A percentile compares a stretch with the other conserved stretches of the same genome.
Evolutionary conservation across 2,797 vertebrate genomes (phyloP).

Genomic region (Chiroxiphia lanceolata): DNA sequence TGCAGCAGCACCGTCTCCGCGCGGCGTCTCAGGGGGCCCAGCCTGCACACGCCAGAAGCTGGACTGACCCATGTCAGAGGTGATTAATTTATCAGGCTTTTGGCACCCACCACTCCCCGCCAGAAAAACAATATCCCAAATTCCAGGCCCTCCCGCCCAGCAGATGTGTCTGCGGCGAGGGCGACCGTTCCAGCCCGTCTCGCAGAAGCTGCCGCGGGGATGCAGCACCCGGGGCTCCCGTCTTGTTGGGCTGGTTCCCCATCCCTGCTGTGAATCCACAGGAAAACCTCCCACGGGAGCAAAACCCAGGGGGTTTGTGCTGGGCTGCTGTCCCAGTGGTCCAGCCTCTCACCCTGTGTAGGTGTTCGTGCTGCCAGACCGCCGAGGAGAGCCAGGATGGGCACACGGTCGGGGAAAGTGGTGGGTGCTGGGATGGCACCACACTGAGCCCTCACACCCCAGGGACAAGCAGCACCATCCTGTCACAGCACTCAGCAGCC

Average conservation of each 20-base stretch:
- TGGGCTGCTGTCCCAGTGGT: accelerated
- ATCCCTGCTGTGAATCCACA: accelerated
- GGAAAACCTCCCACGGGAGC: background rate
- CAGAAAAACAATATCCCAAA: constrained; percentile 67
- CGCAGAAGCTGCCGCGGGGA: background rate
- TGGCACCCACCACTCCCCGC: constrained; percentile 46
- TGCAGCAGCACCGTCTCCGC: background rate
- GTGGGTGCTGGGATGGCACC: accelerated
- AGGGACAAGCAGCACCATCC: accelerated
- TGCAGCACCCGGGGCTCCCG: background rate
- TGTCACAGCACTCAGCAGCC: background rate
- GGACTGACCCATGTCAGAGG: constrained; percentile 65
- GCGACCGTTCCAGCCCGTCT: background rate
- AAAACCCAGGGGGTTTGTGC: background rate
- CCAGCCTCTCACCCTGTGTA: accelerated
- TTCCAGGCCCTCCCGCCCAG: constrained; percentile 63
- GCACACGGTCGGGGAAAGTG: accelerated
- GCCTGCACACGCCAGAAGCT: constrained; percentile 38
- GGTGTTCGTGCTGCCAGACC: background rate
- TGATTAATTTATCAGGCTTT: constrained; percentile 70
- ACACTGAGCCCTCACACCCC: accelerated
- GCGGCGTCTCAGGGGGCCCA: constrained; percentile 19
- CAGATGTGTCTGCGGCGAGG: constrained; percentile 54
- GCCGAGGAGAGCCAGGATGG: accelerated
- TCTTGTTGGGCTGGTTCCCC: background rate